phyloP scores from a whole-genome alignment of 2,113 vertebrate genomes.

The Todiramphus saurophagus region DNA sequence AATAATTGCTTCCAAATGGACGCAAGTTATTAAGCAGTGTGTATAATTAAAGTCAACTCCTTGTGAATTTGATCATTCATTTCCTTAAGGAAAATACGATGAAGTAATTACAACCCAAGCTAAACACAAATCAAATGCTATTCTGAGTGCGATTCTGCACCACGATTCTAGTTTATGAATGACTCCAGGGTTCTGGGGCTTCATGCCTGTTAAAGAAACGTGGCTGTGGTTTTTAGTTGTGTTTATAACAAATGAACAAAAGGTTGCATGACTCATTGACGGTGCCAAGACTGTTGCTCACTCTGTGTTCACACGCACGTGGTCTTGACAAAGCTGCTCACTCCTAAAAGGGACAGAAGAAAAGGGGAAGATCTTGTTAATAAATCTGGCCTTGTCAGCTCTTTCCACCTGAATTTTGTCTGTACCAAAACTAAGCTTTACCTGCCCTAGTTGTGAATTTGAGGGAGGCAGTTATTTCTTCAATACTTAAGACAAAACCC shows the following conservation, averaged over 20 bases:
- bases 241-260: conserved; percentile 29
- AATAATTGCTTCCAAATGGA: conserved; percentile 52
- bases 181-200: conserved; percentile 31
- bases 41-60: conserved; percentile 49
- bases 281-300: not conserved
- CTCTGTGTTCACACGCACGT: not conserved
- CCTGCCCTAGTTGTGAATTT: not conserved
- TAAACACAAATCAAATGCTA: conserved; percentile 52
- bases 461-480: not conserved
- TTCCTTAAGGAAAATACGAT: conserved; percentile 64
- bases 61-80: conserved; percentile 31
- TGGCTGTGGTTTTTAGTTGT: conserved; percentile 35
- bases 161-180: conserved; percentile 26
- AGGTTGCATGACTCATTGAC: conserved; percentile 33
- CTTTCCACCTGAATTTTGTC: not conserved
- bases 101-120: conserved; percentile 39
- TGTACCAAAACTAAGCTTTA: not conserved
- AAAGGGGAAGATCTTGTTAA: not conserved
- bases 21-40: conserved; percentile 37
- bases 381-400: not conserved
- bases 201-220: not conserved
- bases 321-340: not conserved
- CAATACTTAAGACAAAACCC: not conserved
- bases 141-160: not conserved
- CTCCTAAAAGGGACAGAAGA: not conserved